phyloP scores from a whole-genome alignment of 1,140 invertebrate species.

The Aphis craccivora region DNA sequence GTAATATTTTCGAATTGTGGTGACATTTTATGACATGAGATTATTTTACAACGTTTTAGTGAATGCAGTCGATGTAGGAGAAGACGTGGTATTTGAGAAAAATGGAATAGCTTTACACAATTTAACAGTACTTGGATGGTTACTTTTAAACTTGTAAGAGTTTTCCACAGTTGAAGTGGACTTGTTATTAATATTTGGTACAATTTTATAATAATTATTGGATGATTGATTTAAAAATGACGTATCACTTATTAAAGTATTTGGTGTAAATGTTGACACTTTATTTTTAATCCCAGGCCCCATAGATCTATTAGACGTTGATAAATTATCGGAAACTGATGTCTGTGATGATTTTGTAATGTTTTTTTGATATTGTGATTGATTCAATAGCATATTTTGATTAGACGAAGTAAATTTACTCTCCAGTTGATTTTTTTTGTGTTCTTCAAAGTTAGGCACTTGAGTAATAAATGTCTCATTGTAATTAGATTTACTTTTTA shows the following conservation, averaged over 20 bases:
- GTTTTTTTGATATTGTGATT: not conserved
- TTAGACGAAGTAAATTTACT: not conserved
- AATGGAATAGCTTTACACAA: constrained; percentile 40
- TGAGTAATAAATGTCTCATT: not conserved
- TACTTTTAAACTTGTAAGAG: not conserved
- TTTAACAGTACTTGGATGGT: not conserved
- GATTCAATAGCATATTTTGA: not conserved
- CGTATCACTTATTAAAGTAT: not conserved
- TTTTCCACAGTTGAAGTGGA: not conserved
- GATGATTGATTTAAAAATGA: not conserved
- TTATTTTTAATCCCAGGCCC: constrained; percentile 32
- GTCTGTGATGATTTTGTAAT: not conserved
- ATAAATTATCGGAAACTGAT: not conserved
- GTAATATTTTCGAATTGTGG: not conserved
- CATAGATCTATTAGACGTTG: not conserved
- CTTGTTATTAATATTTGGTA: not conserved
- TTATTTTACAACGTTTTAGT: not conserved
- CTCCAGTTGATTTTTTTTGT: not conserved
- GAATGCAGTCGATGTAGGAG: not conserved
- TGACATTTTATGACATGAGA: not conserved
- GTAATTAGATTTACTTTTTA: not conserved
- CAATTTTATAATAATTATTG: not conserved
- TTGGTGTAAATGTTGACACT: not conserved
- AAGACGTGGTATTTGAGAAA: constrained; percentile 38
- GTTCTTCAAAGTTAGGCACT: not conserved